Evolutionary conservation across 2,797 vertebrate species (phyloP), one percentile per base, ranked within the genome.

Genomic region (Melanotaenia pygmaea): DNA sequence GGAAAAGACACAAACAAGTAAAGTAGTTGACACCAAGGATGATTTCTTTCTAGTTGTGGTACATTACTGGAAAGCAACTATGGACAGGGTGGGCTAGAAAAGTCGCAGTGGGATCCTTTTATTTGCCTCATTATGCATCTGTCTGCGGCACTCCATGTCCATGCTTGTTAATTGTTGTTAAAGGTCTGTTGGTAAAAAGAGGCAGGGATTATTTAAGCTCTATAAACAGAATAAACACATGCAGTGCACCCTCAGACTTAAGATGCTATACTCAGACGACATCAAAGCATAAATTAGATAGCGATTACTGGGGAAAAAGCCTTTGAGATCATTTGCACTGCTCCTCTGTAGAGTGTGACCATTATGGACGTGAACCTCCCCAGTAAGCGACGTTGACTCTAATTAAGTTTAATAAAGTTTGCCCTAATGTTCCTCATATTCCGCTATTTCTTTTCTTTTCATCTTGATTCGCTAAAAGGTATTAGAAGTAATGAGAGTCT

Each of bases 371-470:
- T 45, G 78, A 93, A 83, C 88, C 90, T 79, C 81, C 87, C 87
- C 79, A 83, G 71, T 88, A 86, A 89, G 86, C 72, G 91, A 94
- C 89, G 86, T 94, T 93, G 93, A 95, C 91, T 95, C 91, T 96
- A 95, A 95, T 95, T 92, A 95, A 94, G 83, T 88, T 92, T 95
- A 93, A 95, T 94, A 88, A 94, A 94, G 84, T 95, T 95, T 93
- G 93, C 89, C 74, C 86, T 69, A 83, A 80, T 91, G 77, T 76
- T 90, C 75, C 79, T 83, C 81, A 81, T 85, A 88, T 88, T 80
- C 82, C 70, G 86, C 82, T 83, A 81, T 92, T 94, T 89, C 71
- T 87, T 79, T 93, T 91, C 85, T 69, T 93, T 95, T 95, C 90
- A 94, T 95, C 93, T 92, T 85, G 81, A 91, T 94, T 93, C 92